A percentile compares a stretch with the other conserved stretches of the same genome.
phyloP scores from a whole-genome alignment of 2,797 vertebrate species.

The Takifugu rubripes region DNA sequence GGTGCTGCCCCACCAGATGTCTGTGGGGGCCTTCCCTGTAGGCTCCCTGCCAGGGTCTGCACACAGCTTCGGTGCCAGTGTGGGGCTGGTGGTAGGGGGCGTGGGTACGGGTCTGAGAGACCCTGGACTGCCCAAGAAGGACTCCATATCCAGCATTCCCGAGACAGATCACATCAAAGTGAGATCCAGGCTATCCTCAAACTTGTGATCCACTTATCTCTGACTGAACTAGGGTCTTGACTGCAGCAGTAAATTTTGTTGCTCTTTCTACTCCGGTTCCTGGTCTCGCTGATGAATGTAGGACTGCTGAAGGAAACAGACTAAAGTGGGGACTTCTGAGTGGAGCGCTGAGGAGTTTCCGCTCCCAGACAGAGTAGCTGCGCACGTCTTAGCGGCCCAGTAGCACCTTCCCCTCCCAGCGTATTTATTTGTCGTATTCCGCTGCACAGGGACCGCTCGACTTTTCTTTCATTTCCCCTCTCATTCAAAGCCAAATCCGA shows the following conservation, averaged over 20 bases:
- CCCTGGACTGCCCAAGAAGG: constrained; percentile 76
- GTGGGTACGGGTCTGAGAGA: constrained; percentile 68
- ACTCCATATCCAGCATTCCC: constrained; percentile 80
- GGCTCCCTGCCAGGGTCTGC: constrained; percentile 61
- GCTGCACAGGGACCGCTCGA: constrained; percentile 43
- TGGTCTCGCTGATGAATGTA: constrained; percentile 62
- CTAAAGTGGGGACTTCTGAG: constrained; percentile 49
- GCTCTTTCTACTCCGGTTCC: constrained; percentile 25
- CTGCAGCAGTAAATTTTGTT: constrained; percentile 20
- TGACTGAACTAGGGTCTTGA: constrained; percentile 17
- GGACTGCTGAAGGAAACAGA: constrained; percentile 60
- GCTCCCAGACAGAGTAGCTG: constrained; percentile 53
- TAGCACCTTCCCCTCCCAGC: constrained; percentile 51
- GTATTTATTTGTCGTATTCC: constrained; percentile 52
- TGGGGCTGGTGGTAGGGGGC: constrained; percentile 47
- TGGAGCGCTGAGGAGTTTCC: constrained; percentile 61
- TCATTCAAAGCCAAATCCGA: constrained; percentile 46
- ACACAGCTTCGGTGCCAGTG: constrained; percentile 37
- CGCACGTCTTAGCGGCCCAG: constrained; percentile 46
- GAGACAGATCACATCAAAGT: constrained; percentile 82
- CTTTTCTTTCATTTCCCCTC: constrained; percentile 29
- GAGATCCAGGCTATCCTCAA: constrained; percentile 92
- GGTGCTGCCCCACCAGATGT: constrained; percentile 76
- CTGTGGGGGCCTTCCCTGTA: constrained; percentile 72
- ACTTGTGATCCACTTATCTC: constrained; percentile 85